These are phyloP conservation scores for Chaetorhynchus papuensis DNA, from an alignment of 2,113 vertebrate species.

Conservation along the genomic window DNA sequence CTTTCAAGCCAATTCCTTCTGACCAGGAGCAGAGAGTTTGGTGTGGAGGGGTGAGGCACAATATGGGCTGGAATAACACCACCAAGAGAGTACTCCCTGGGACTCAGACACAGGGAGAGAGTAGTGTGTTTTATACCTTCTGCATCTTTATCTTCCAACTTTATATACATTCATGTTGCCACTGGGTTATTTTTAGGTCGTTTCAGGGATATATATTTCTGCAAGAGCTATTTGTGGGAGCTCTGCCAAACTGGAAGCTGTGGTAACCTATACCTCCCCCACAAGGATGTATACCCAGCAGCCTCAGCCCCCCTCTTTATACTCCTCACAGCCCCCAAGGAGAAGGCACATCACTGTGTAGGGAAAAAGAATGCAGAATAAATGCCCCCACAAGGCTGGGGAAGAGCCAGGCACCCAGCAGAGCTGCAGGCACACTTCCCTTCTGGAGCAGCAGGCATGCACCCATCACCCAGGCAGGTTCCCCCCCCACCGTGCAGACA, in stretches of 20 bases:
- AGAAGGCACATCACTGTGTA: background rate
- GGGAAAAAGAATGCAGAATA: background rate
- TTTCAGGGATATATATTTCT: constrained; percentile 25
- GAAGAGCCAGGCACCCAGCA: background rate
- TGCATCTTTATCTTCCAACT: background rate
- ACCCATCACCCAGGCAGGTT: background rate
- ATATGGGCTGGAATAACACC: background rate
- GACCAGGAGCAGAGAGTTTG: background rate
- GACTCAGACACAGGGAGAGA: background rate
- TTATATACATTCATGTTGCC: background rate
- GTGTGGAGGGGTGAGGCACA: background rate
- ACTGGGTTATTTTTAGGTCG: constrained; percentile 22
- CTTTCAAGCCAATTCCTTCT: background rate
- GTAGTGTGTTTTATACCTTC: background rate
- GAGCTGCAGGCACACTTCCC: background rate
- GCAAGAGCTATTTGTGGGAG: constrained; percentile 27
- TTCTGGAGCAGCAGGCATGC: background rate
- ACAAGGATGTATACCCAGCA: background rate
- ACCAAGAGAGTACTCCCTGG: background rate
- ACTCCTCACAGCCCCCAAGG: accelerated
- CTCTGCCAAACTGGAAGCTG: background rate
- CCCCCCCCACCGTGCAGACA: accelerated
- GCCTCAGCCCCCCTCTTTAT: background rate
- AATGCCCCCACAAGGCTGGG: background rate
- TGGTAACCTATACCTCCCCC: background rate